These are phyloP conservation scores for Hoplostethus atlanticus DNA, from an alignment of 2,797 vertebrate species.

Conservation along the genomic window DNA sequence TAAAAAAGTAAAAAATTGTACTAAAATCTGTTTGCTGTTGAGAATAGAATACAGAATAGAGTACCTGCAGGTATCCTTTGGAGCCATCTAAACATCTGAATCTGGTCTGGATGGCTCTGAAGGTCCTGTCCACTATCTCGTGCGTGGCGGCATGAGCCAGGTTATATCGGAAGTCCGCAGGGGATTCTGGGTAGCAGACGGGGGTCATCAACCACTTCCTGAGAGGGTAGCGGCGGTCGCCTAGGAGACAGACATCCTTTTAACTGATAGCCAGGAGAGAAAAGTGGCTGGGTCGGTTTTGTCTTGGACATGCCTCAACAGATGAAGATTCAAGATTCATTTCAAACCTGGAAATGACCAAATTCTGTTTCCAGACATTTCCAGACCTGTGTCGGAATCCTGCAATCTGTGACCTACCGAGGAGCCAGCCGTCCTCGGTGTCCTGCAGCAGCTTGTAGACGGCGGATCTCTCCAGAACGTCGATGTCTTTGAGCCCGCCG, in stretches of 20 bases:
- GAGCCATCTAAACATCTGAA: conserved; percentile 95
- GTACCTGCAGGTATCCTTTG: conserved; percentile 89
- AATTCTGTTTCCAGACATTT: too few relatives aligned
- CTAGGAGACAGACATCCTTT: conserved; percentile 69
- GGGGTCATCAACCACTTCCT: conserved; percentile 95
- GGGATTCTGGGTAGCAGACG: conserved; percentile 87
- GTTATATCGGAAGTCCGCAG: conserved; percentile 92
- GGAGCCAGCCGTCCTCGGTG: conserved; percentile 90
- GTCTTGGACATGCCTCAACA: too few relatives aligned
- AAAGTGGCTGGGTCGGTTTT: too few relatives aligned
- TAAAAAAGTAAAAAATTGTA: background rate
- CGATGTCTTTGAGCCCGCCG: conserved; percentile 87
- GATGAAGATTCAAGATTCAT: too few relatives aligned
- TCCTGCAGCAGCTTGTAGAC: conserved; percentile 85
- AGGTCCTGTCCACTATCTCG: conserved; percentile 91
- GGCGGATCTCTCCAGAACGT: conserved; percentile 88
- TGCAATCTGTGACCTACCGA: conserved; percentile 83
- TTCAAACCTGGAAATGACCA: too few relatives aligned
- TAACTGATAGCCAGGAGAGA: background rate
- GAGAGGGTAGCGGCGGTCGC: conserved; percentile 90
- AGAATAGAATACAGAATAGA: background rate
- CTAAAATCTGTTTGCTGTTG: too few relatives aligned
- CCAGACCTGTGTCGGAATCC: background rate
- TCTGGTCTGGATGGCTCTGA: conserved; percentile 90
- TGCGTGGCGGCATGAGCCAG: conserved; percentile 91